A percentile compares a stretch with the other conserved stretches of the same genome.
Conservation (phyloP, 2,797 vertebrate species). For the Varecia variegata region DNA sequence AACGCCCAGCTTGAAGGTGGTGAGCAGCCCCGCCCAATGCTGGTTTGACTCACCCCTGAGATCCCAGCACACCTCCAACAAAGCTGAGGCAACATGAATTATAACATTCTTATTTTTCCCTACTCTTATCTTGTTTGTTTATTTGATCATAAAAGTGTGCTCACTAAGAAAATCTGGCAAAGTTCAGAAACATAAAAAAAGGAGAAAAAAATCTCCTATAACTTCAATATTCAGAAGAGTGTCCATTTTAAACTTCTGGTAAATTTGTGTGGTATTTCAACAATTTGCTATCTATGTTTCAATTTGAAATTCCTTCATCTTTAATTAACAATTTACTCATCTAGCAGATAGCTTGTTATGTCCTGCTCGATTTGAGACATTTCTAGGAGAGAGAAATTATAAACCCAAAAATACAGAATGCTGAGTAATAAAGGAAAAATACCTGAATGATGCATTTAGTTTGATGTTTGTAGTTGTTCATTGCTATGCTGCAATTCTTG, state of each 20-base stretch:
- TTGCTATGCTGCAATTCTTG: slow-evolving; percentile 47
- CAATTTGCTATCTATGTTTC: neutral
- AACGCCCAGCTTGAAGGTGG: neutral
- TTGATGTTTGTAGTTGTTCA: neutral
- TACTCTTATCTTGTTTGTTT: neutral
- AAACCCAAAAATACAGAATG: neutral
- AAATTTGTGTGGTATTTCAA: neutral
- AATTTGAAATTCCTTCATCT: neutral
- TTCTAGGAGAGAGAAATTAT: neutral
- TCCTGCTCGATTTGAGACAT: neutral
- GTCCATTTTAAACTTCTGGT: neutral
- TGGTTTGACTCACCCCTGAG: neutral
- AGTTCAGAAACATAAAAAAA: neutral
- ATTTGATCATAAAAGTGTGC: neutral
- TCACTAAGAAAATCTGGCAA: neutral
- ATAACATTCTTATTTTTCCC: neutral
- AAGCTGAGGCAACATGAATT: neutral
- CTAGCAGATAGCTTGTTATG: neutral
- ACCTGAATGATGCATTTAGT: neutral
- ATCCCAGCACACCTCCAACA: neutral
- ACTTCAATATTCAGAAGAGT: neutral
- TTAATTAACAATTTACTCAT: neutral
- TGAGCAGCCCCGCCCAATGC: neutral
- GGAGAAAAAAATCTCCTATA: neutral
- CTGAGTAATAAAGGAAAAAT: neutral